These are phyloP conservation scores for Peromyscus aztecus DNA, from an alignment of 2,797 vertebrate species.

Conservation along the genomic window DNA sequence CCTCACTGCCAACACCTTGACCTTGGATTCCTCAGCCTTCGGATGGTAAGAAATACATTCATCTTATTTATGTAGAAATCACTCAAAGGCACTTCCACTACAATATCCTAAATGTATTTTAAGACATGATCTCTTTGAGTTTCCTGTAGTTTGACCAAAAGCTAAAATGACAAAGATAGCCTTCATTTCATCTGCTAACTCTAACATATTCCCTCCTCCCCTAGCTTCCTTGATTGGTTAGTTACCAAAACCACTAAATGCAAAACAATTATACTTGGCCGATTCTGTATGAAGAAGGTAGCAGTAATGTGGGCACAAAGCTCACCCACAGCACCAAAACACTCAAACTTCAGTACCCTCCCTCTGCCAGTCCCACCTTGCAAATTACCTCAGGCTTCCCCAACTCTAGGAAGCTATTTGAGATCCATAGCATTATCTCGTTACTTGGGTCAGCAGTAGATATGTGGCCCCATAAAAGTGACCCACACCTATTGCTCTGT, in stretches of 20 bases:
- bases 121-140: neutral
- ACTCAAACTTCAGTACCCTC: neutral
- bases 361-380: neutral
- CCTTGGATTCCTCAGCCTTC: neutral
- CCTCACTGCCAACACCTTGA: neutral
- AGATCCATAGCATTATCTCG: neutral
- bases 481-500: neutral
- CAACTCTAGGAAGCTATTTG: conserved; percentile 29
- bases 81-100: neutral
- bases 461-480: neutral
- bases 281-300: conserved; percentile 1
- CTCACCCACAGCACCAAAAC: neutral
- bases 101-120: neutral
- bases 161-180: neutral
- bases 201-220: neutral
- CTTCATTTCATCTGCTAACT: neutral
- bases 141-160: conserved; percentile 32
- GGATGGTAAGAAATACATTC: neutral
- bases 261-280: neutral
- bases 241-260: conserved; percentile 16
- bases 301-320: neutral
- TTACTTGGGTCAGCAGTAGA: neutral
- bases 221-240: neutral
- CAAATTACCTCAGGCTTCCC: neutral
- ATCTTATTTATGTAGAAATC: neutral